These are phyloP conservation scores for Deroptyus accipitrinus DNA, from an alignment of 2,113 vertebrate genomes.

Conservation along the genomic window DNA sequence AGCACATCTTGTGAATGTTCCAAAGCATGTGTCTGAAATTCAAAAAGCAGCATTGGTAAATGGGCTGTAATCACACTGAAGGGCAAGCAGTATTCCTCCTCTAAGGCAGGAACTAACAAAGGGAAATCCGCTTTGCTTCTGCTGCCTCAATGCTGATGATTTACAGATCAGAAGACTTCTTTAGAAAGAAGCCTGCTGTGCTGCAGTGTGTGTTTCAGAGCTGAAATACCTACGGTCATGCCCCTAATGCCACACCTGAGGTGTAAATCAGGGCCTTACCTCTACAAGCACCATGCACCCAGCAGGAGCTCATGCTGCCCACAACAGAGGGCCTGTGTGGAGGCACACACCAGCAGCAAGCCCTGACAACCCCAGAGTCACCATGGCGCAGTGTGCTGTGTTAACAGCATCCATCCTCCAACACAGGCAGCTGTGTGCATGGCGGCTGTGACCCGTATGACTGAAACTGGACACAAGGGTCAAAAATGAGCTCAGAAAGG, in stretches of 20 bases:
- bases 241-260: not conserved
- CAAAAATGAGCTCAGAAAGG: not conserved
- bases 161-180: not conserved
- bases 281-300: rapidly evolving
- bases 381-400: rapidly evolving
- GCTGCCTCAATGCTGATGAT: not conserved
- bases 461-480: not conserved
- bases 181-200: not conserved
- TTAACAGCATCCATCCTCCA: rapidly evolving
- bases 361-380: rapidly evolving
- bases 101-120: not conserved
- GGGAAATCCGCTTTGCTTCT: not conserved
- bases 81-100: not conserved
- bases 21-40: slow-evolving; percentile 48
- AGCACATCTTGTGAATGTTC: slow-evolving; percentile 20
- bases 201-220: not conserved
- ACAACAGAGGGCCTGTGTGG: rapidly evolving
- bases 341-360: not conserved
- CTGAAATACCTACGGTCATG: not conserved
- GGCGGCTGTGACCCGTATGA: not conserved
- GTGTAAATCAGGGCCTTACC: not conserved
- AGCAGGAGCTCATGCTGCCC: rapidly evolving
- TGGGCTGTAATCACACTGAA: slow-evolving; percentile 34
- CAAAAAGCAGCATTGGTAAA: not conserved
- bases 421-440: rapidly evolving